Evolutionary conservation across 2,888 invertebrate species (phyloP), one percentile per base, ranked within the genome.

Genomic region (Scotopteryx bipunctaria): DNA sequence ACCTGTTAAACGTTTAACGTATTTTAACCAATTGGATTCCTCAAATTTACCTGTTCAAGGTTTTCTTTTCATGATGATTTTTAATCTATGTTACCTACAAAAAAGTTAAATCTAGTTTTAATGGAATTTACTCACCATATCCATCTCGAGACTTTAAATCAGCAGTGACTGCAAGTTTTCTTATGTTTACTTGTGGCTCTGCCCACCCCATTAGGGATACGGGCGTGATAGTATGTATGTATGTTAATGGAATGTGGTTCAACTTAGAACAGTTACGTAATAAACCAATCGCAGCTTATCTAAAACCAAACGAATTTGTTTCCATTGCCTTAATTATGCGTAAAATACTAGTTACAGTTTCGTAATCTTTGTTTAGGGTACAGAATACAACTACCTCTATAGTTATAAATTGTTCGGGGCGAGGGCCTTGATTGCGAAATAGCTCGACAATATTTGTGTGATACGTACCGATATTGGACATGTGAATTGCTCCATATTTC

Each of bases 11-110:
- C n/a, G 62, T 60, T 67, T 65, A 70, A 64, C 64, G 58, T 55
- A 59, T 65, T 59, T 51, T 59, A 58, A 61, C 50, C 57, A 47
- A 65, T 67, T 56, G 59, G 41, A 66, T 70, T 73, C 64, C 68
- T 64, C 64, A 66, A 69, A 66, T 59, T 49, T 51, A 63, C 57
- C 45, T 54, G 55, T 57, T 62, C 67, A 71, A 73, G 73, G 70
- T 59, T 61, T 42, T 32, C 40, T 47, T 59, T 55, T 68, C 53
- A 59, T 53, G 60, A 60, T 45, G 55, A 44, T 47, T 55, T 51
- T 53, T 50, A 50, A 54, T 46, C 41, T 45, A 50, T 53, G 50
- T 54, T 51, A 52, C 44, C 42, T 31, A 51, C 57, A 57, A 47
- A 29, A 32, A 27, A 42, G 15, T 33, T 47, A 50, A 55, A 59